These are phyloP conservation scores for Megastigmus dorsalis DNA, from an alignment of 2,888 invertebrate species.

Conservation along the genomic window DNA sequence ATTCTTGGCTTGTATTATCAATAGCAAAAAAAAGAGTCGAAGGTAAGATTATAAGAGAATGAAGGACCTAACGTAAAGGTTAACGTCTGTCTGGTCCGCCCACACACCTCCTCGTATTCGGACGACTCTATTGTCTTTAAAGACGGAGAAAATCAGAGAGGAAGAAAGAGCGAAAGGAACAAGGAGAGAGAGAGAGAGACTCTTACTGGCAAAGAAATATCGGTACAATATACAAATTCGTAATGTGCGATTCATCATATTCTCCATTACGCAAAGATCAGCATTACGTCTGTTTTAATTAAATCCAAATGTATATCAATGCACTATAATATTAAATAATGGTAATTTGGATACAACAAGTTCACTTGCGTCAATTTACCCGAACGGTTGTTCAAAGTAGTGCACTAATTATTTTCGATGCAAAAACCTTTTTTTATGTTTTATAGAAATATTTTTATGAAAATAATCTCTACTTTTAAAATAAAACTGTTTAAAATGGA, in stretches of 20 bases:
- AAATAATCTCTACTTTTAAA: too few species aligned
- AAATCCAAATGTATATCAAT: background rate
- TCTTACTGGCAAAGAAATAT: slow-evolving; percentile 15
- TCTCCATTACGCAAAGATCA: background rate
- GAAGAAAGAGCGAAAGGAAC: too few species aligned
- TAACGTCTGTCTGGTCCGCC: slow-evolving; percentile 57
- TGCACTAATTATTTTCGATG: too few species aligned
- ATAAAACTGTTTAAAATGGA: too few species aligned
- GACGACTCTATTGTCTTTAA: slow-evolving; percentile 63
- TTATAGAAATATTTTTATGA: too few species aligned
- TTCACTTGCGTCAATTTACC: too few species aligned
- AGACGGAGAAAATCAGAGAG: background rate
- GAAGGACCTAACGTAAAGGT: slow-evolving; percentile 54
- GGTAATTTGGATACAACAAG: too few species aligned
- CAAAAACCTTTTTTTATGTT: too few species aligned
- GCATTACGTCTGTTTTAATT: slow-evolving; percentile 23
- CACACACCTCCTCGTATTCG: slow-evolving; percentile 60
- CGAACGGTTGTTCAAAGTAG: too few species aligned
- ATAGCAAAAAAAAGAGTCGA: slow-evolving; percentile 56
- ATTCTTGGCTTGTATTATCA: slow-evolving; percentile 50
- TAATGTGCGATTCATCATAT: slow-evolving; percentile 7
- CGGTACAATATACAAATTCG: slow-evolving; percentile 3
- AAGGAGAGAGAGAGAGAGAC: background rate
- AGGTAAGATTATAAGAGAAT: slow-evolving; percentile 56
- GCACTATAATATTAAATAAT: background rate